Conservation (phyloP, 2,888 invertebrate genomes). For the Morpho helenor region DNA sequence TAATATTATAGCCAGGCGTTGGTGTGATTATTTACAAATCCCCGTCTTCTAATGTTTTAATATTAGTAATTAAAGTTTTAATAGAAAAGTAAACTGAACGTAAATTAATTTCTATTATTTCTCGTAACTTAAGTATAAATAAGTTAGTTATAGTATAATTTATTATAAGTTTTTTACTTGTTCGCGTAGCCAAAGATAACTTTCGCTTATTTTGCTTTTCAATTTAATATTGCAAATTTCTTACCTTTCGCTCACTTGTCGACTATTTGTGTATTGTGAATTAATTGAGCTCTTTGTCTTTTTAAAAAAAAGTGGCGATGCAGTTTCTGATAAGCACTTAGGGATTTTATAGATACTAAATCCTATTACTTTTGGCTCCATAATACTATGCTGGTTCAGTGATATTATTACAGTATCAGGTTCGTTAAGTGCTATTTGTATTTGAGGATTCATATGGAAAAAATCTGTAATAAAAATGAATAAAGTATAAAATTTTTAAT, state of each 20-base stretch:
- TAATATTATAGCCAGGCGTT: no score
- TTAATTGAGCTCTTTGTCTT: constrained; percentile 92
- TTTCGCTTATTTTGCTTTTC: no score
- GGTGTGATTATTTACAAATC: no score
- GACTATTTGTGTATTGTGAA: constrained; percentile 94
- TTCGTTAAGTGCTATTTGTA: constrained; percentile 88
- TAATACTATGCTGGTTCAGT: constrained; percentile 92
- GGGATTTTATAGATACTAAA: constrained; percentile 90
- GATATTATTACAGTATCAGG: constrained; percentile 84
- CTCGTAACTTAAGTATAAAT: no score
- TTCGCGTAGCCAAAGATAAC: background rate
- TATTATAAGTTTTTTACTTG: no score
- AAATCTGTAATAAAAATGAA: constrained; percentile 79
- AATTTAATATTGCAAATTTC: constrained; percentile 2
- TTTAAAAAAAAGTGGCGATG: constrained; percentile 89
- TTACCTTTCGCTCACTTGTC: constrained; percentile 85
- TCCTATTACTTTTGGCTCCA: constrained; percentile 96
- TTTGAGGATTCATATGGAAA: constrained; percentile 95
- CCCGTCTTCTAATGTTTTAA: no score
- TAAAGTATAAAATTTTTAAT: background rate
- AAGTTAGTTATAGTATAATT: no score
- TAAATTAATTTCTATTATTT: no score
- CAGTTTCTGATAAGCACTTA: constrained; percentile 85
- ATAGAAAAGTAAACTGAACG: no score
- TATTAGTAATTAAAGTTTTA: no score